Conservation (phyloP, 2,797 vertebrate genomes). For the Phoxinus dragarum region DNA sequence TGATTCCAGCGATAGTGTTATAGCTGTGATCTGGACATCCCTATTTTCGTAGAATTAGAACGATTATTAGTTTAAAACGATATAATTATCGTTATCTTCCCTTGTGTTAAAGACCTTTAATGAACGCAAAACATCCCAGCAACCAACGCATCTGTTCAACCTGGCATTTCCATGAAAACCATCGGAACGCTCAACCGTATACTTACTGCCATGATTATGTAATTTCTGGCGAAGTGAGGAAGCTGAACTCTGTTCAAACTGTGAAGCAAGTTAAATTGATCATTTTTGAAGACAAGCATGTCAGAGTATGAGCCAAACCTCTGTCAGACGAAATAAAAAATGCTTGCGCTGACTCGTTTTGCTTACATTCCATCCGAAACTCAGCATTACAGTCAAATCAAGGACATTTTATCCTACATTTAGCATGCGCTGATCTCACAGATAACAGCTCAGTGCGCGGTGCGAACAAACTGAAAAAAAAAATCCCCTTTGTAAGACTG, state of each 20-base stretch:
- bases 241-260: constrained; percentile 29
- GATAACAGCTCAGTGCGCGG: constrained; percentile 51
- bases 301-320: constrained; percentile 1
- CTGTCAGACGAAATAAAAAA: constrained; percentile 18
- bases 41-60: not conserved
- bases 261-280: not conserved
- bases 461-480: constrained; percentile 41
- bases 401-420: constrained; percentile 51
- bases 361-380: constrained; percentile 58
- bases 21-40: not conserved
- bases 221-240: not conserved
- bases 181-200: not conserved
- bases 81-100: not conserved
- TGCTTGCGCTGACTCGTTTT: constrained; percentile 46
- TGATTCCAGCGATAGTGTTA: not conserved
- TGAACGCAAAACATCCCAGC: not conserved
- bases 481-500: constrained; percentile 56
- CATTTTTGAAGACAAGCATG: not conserved
- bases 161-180: not conserved
- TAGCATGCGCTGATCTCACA: constrained; percentile 39
- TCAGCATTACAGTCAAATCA: constrained; percentile 54
- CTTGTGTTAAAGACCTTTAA: not conserved
- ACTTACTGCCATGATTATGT: not conserved
- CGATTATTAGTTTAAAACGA: not conserved
- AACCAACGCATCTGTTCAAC: not conserved